Evolutionary conservation across 2,888 invertebrate genomes (phyloP).

Genomic region (Nemotelus nigrinus): DNA sequence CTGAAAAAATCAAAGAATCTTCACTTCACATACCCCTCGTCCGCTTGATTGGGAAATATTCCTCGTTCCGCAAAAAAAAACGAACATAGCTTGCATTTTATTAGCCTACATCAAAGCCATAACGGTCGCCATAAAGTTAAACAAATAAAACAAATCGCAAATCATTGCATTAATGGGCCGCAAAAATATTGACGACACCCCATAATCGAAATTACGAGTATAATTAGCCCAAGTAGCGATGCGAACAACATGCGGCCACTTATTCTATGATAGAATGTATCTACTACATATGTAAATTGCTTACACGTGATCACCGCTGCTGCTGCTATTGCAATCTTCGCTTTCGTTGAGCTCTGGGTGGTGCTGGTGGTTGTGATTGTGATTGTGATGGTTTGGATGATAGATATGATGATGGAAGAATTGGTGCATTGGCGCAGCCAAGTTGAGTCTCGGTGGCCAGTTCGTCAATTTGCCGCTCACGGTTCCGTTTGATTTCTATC

Average conservation of each 20-base stretch:
- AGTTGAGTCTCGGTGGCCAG: background rate
- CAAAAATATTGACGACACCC: background rate
- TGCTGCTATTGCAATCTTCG: background rate
- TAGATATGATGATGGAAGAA: slow-evolving; percentile 23
- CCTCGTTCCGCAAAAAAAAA: no score
- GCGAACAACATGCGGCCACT: no score
- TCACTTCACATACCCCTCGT: no score
- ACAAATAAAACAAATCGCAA: background rate
- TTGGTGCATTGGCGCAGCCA: slow-evolving; percentile 28
- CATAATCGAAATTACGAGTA: background rate
- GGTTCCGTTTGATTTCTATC: background rate
- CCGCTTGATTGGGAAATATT: no score
- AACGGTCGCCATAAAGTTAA: background rate
- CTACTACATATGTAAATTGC: background rate
- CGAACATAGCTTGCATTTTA: no score
- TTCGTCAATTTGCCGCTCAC: background rate
- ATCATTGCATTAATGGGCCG: background rate
- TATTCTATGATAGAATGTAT: no score
- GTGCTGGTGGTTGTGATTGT: background rate
- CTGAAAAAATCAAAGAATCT: no score
- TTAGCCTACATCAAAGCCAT: no score
- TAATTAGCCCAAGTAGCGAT: background rate
- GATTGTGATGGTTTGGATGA: slow-evolving; percentile 3
- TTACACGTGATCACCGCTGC: background rate
- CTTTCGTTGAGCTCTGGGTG: background rate